Evolutionary conservation across 2,888 invertebrate genomes (phyloP).

Genomic region (Limulus polyphemus): DNA sequence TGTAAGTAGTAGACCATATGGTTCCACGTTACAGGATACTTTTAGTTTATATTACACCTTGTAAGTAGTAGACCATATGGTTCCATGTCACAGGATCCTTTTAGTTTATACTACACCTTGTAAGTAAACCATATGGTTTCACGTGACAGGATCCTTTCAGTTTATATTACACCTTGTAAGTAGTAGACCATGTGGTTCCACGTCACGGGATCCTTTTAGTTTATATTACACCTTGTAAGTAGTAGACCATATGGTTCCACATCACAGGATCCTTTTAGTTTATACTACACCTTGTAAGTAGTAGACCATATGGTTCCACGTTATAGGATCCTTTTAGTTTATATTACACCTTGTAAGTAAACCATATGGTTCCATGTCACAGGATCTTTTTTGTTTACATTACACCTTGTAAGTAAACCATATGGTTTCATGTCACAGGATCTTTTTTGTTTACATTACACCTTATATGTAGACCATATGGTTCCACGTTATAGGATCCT

Average conservation of each 20-base stretch:
- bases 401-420: not conserved
- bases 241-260: constrained; percentile 15
- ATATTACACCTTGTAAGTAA: too few species aligned
- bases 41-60: too few species aligned
- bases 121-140: constrained; percentile 12
- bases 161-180: too few species aligned
- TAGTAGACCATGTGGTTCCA: too few species aligned
- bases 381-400: not conserved
- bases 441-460: constrained; percentile 31
- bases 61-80: too few species aligned
- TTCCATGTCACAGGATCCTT: too few species aligned
- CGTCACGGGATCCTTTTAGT: not conserved
- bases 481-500: too few species aligned
- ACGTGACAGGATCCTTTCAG: constrained; percentile 34
- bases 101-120: not conserved
- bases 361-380: too few species aligned
- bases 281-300: not conserved
- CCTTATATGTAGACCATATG: constrained; percentile 1
- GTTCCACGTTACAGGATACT: constrained; percentile 28
- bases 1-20: constrained; percentile 1
- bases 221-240: not conserved
- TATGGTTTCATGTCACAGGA: not conserved
- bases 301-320: constrained; percentile 28
- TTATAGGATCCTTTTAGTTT: constrained; percentile 32
- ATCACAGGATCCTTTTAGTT: constrained; percentile 34